Evolutionary conservation across 1,140 invertebrate species (phyloP).

Genomic region (Lordiphosa mommai): DNA sequence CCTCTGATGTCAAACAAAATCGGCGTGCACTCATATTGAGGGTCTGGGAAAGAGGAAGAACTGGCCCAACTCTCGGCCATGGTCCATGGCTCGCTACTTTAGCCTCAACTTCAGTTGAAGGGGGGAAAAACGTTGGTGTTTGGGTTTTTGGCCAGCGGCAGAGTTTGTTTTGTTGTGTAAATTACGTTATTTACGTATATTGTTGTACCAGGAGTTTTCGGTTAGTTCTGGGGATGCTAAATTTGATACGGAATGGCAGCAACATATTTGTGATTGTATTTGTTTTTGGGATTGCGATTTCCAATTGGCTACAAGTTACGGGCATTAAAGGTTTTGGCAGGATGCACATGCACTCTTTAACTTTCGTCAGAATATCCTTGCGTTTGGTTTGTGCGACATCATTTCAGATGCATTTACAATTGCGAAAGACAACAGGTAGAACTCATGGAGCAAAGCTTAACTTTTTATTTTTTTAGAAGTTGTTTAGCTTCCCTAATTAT

Average conservation of each 20-base stretch:
- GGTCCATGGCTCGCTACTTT: conserved; percentile 39
- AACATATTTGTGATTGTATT: conserved; percentile 16
- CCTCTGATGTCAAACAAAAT: conserved; percentile 77
- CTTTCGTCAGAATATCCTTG: too few relatives aligned
- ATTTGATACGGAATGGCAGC: conserved; percentile 27
- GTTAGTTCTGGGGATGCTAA: conserved; percentile 34
- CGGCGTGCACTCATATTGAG: conserved; percentile 55
- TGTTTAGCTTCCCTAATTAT: too few relatives aligned
- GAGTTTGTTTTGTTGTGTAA: conserved; percentile 73
- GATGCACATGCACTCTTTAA: too few relatives aligned
- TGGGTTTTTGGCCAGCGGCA: conserved; percentile 37
- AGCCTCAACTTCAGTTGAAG: conserved; percentile 4
- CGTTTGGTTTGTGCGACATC: too few relatives aligned
- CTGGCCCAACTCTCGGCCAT: conserved; percentile 49
- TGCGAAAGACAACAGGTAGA: too few relatives aligned
- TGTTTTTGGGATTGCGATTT: conserved; percentile 8
- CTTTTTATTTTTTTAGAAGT: too few relatives aligned
- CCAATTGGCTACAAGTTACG: not conserved
- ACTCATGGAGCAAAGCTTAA: too few relatives aligned
- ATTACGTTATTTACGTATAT: conserved; percentile 71
- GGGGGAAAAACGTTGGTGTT: not conserved
- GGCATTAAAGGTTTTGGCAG: too few relatives aligned
- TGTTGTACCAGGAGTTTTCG: conserved; percentile 37
- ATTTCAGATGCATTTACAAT: too few relatives aligned
- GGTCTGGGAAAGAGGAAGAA: not conserved